Evolutionary conservation across 2,888 invertebrate species (phyloP).

Genomic region (Plagodis dolabraria): DNA sequence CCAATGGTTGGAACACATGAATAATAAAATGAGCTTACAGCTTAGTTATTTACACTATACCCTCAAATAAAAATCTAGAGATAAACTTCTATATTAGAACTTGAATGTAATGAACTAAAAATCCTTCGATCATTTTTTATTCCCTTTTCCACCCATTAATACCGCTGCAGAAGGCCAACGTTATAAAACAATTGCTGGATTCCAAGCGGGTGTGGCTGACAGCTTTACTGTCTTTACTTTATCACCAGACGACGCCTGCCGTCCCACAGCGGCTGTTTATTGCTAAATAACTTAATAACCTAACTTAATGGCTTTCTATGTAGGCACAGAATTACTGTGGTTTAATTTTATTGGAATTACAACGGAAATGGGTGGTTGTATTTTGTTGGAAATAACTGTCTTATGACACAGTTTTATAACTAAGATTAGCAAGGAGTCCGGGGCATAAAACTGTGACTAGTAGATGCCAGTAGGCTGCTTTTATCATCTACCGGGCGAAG

Average conservation of each 20-base stretch:
- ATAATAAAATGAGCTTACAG: no score
- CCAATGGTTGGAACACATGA: no score
- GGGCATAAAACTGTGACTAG: no score
- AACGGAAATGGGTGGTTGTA: slow-evolving; percentile 14
- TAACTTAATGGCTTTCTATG: slow-evolving; percentile 30
- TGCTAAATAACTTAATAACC: slow-evolving; percentile 37
- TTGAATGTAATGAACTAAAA: neutral
- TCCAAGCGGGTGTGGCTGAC: slow-evolving; percentile 44
- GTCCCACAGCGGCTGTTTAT: slow-evolving; percentile 36
- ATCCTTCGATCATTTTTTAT: slow-evolving; percentile 14
- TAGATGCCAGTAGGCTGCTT: no score
- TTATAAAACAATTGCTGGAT: slow-evolving; percentile 31
- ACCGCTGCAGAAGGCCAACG: slow-evolving; percentile 23
- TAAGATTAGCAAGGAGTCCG: no score
- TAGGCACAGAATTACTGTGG: slow-evolving; percentile 21
- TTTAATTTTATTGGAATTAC: slow-evolving; percentile 27
- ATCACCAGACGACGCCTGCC: slow-evolving; percentile 29
- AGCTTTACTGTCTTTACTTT: slow-evolving; percentile 46
- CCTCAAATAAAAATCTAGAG: no score
- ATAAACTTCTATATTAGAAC: no score
- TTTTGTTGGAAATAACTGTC: no score
- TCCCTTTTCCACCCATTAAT: slow-evolving; percentile 18
- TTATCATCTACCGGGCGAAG: no score
- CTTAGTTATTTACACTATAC: no score
- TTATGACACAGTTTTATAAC: no score